These are phyloP conservation scores for Drosophila demipolita DNA, from an alignment of 2,888 invertebrate species.

Conservation along the genomic window DNA sequence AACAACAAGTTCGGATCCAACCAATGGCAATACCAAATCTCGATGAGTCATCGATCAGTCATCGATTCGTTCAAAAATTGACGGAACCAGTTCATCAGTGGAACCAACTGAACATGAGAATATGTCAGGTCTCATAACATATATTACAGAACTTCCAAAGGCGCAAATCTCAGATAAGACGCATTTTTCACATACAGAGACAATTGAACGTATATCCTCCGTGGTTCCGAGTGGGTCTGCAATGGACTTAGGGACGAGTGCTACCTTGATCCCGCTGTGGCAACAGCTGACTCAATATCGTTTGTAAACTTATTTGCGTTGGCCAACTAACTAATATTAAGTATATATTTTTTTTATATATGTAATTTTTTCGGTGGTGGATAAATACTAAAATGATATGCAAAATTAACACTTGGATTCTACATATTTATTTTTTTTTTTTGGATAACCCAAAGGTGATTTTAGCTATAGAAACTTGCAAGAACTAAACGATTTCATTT, in stretches of 20 bases:
- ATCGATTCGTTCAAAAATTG: neutral
- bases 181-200: neutral
- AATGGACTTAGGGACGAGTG: neutral
- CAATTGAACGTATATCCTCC: neutral
- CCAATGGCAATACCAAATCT: neutral
- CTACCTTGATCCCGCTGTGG: neutral
- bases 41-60: neutral
- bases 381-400: neutral
- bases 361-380: neutral
- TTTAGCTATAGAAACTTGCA: neutral
- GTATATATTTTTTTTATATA: neutral
- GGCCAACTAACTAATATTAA: neutral
- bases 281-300: neutral
- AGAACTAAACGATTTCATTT: neutral
- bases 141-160: neutral
- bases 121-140: too few relatives aligned
- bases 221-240: neutral
- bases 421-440: neutral
- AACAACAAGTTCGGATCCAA: too few relatives aligned
- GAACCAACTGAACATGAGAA: neutral
- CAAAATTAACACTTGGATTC: neutral
- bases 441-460: neutral
- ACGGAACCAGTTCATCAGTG: neutral
- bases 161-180: neutral
- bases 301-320: neutral